Evolutionary conservation across 2,888 invertebrate genomes (phyloP).

Genomic region (Sturmia bella): DNA sequence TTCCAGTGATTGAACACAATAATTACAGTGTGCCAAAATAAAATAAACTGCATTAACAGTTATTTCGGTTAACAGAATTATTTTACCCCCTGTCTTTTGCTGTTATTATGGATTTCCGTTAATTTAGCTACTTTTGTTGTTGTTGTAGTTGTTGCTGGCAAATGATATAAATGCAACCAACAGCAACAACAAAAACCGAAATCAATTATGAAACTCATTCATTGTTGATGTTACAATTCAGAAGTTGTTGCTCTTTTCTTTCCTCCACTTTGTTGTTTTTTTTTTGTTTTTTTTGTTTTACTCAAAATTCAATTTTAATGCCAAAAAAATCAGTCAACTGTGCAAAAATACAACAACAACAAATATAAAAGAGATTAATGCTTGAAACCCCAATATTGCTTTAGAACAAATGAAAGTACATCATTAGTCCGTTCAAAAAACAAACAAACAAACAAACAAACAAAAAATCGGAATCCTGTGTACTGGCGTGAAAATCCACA

Average conservation of each 20-base stretch:
- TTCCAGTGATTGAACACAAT: slow-evolving; percentile 66
- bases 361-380: slow-evolving; percentile 59
- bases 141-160: slow-evolving; percentile 33
- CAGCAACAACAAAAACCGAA: slow-evolving; percentile 47
- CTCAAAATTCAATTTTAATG: slow-evolving; percentile 46
- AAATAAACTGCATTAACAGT: slow-evolving; percentile 45
- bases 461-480: slow-evolving; percentile 45
- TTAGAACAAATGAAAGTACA: slow-evolving; percentile 44
- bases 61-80: slow-evolving; percentile 52
- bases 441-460: no score
- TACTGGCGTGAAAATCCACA: slow-evolving; percentile 61
- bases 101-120: slow-evolving; percentile 68
- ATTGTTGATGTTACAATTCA: slow-evolving; percentile 65
- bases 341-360: slow-evolving; percentile 42
- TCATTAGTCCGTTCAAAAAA: no score
- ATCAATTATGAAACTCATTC: slow-evolving; percentile 69
- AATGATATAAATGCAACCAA: slow-evolving; percentile 37
- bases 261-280: neutral
- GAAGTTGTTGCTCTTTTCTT: slow-evolving; percentile 40
- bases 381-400: slow-evolving; percentile 56
- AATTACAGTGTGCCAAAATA: slow-evolving; percentile 56
- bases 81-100: slow-evolving; percentile 43
- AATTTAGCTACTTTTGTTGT: slow-evolving; percentile 52
- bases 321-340: slow-evolving; percentile 66
- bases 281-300: slow-evolving; percentile 32